Evolutionary conservation across 2,113 vertebrate species (phyloP).

Genomic region (Calypte anna): DNA sequence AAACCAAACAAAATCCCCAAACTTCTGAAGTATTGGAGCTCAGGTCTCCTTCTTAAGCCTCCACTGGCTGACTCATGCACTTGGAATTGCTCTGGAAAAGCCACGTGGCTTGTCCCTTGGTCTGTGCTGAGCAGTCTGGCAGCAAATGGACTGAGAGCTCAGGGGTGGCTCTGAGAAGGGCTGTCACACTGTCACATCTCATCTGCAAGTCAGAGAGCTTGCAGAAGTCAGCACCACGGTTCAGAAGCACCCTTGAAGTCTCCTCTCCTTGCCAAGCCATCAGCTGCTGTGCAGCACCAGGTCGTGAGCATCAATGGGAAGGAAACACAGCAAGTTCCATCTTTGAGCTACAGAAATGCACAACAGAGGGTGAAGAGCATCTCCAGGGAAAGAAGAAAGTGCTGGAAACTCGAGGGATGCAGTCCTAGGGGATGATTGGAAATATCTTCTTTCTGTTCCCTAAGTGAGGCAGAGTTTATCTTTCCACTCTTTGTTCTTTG

Average conservation of each 20-base stretch:
- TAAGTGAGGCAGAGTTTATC: constrained; percentile 7
- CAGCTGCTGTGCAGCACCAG: neutral
- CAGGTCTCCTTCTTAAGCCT: neutral
- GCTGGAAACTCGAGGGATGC: neutral
- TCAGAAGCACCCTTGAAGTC: neutral
- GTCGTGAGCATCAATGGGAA: neutral
- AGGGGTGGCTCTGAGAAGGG: neutral
- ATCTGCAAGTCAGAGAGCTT: neutral
- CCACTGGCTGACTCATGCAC: neutral
- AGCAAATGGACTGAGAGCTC: neutral
- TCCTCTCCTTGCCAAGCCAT: neutral
- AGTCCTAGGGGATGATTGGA: neutral
- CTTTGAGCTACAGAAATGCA: neutral
- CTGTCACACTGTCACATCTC: constrained; percentile 30
- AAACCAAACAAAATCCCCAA: neutral
- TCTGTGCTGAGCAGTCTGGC: neutral
- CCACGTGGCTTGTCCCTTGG: neutral
- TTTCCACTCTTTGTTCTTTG: neutral
- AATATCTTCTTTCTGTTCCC: neutral
- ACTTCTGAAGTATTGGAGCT: neutral
- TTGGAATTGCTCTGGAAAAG: neutral
- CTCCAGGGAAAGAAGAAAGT: neutral
- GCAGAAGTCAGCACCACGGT: neutral
- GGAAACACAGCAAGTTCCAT: neutral
- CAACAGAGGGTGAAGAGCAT: neutral